Evolutionary conservation across 2,888 invertebrate species (phyloP).

Genomic region (Apodemia mormo): DNA sequence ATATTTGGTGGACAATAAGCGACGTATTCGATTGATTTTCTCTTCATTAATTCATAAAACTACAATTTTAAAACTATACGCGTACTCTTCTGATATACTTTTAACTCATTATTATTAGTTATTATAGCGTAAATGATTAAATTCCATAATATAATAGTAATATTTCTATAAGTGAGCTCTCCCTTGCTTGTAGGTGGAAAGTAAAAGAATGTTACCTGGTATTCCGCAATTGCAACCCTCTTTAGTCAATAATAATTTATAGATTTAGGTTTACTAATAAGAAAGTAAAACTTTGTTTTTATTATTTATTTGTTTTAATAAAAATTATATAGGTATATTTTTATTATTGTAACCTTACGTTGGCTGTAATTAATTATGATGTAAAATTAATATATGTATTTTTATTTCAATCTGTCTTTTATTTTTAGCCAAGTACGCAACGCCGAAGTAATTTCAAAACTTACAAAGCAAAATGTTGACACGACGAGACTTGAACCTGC

Average conservation of each 20-base stretch:
- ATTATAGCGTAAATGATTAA: constrained; percentile 75
- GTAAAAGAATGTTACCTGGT: constrained; percentile 75
- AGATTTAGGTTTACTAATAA: constrained; percentile 75
- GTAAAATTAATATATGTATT: constrained; percentile 82
- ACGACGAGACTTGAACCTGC: no score
- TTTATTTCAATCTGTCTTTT: constrained; percentile 75
- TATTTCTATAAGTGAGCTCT: constrained; percentile 72
- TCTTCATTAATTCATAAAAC: background rate
- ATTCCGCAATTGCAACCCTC: constrained; percentile 67
- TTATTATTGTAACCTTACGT: constrained; percentile 81
- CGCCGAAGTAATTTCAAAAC: background rate
- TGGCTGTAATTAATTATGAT: constrained; percentile 82
- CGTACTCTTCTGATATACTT: constrained; percentile 57
- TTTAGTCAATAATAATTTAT: constrained; percentile 77
- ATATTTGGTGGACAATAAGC: constrained; percentile 29
- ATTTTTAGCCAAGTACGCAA: constrained; percentile 40
- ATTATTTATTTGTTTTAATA: constrained; percentile 81
- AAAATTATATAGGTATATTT: constrained; percentile 81
- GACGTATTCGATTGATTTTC: constrained; percentile 7
- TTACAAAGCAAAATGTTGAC: no score
- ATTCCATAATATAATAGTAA: constrained; percentile 73
- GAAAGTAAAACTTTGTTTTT: constrained; percentile 77
- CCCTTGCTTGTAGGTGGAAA: constrained; percentile 78
- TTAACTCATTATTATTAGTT: constrained; percentile 69
- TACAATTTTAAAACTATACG: constrained; percentile 24